These are phyloP conservation scores for Melanotaenia boesemani DNA, from an alignment of 2,797 vertebrate genomes.

Conservation along the genomic window DNA sequence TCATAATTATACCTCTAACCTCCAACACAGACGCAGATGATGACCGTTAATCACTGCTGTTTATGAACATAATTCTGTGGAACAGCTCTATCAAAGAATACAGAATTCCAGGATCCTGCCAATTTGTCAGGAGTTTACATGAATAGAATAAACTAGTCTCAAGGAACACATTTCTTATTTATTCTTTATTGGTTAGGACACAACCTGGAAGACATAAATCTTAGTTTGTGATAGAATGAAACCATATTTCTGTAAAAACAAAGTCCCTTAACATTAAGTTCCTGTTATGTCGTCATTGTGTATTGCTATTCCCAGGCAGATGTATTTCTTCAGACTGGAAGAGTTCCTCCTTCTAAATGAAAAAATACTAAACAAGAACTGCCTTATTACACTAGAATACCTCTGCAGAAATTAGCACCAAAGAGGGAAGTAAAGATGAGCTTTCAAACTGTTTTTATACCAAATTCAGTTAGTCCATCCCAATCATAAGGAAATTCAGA, in stretches of 20 bases:
- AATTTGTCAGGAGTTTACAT: neutral
- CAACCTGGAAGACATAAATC: neutral
- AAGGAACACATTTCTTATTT: neutral
- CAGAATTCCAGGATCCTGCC: neutral
- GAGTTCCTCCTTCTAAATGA: neutral
- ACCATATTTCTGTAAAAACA: neutral
- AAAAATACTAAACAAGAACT: neutral
- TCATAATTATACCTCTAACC: neutral
- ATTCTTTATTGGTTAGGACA: neutral
- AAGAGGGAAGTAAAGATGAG: neutral
- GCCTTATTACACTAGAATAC: neutral
- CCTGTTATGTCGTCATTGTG: neutral
- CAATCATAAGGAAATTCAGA: neutral
- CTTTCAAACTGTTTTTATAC: slow-evolving; percentile 1
- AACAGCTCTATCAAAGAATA: neutral
- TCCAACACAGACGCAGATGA: neutral
- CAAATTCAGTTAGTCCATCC: slow-evolving; percentile 3
- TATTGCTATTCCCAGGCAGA: neutral
- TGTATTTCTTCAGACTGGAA: neutral
- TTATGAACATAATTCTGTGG: neutral
- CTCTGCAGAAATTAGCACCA: neutral
- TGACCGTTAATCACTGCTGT: neutral
- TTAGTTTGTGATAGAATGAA: neutral
- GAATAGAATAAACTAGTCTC: neutral
- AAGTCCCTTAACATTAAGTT: neutral